phyloP scores from a whole-genome alignment of 2,797 vertebrate genomes.

The Hozukius guyotensis region DNA sequence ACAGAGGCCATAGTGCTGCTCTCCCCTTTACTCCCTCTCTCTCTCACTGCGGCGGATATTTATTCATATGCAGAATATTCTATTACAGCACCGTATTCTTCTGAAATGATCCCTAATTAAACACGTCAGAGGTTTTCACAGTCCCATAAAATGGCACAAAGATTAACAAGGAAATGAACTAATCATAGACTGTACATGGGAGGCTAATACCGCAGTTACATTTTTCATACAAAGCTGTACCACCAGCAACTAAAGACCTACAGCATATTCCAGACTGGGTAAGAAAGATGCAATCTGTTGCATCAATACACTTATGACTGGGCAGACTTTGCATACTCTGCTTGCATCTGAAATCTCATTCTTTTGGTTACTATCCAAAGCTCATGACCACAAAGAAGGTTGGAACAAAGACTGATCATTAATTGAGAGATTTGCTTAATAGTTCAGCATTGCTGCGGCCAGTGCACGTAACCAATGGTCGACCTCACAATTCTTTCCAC shows the following conservation, averaged over 20 bases:
- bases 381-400: not conserved
- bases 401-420: not conserved
- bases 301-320: not conserved
- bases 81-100: not conserved
- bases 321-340: not conserved
- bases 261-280: not conserved
- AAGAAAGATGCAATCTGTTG: not conserved
- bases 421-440: not conserved
- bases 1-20: constrained; percentile 21
- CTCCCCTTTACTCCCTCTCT: constrained; percentile 2
- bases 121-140: constrained; percentile 10
- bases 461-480: not conserved
- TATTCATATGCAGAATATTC: constrained; percentile 11
- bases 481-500: not conserved
- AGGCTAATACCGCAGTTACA: not conserved
- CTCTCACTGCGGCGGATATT: constrained; percentile 2
- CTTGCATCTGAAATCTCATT: not conserved
- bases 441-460: not conserved
- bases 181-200: not conserved
- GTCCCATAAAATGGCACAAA: not conserved
- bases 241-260: not conserved
- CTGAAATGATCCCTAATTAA: constrained; percentile 21
- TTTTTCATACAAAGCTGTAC: not conserved
- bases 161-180: constrained; percentile 2
- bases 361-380: not conserved